Evolutionary conservation across 2,797 vertebrate species (phyloP), one percentile per base, ranked within the genome.

Genomic region (Spatula versicolor): DNA sequence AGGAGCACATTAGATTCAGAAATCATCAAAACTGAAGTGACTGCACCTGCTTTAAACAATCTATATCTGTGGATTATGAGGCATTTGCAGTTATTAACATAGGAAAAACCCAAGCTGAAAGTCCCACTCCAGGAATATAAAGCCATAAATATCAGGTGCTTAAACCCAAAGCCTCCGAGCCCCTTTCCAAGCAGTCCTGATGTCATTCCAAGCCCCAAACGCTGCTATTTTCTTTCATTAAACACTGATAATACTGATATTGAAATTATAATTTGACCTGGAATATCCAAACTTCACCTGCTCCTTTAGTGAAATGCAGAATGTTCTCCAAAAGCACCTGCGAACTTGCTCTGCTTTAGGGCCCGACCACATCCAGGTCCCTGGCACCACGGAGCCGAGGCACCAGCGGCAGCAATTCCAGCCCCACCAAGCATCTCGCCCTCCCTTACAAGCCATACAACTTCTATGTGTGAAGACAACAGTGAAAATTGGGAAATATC

Each of bases 401-500:
- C 52, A 46, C 2, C 45, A 59, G 22, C 0, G 5, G 16, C 28
- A 69, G 58, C 41, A 41, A 59, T 33, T 50, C 80, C 68, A 62
- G 74, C 14, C 5, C 50, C 6, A 33, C 4, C 6, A 6, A 33
- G 12, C 30, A 46, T 35, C 21, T 74, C 7, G 43, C 33, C 48
- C 18, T 39, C 55, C 46, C 26, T 33, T 6, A 2, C 30, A 69
- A 69, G 54, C n/a, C 43, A 2, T 5, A 3, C 1, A 4, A n/a
- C 21, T 6, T 17, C 23, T 7, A 4, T 5, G 26, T 37, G n/a
- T 6, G 37, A 74, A 21, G 30, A 35, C 0, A 0, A 39, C 26
- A 28, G 22, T 18, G 45, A 50, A 60, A 82, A 69, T 3, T 13
- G 19, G 50, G 8, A n/a, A 64, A 74, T 74, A 90, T 55, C 37